Base-by-base conservation (phyloP, 1,140 invertebrate genomes). In the Trachelipus rathkii region DNA sequence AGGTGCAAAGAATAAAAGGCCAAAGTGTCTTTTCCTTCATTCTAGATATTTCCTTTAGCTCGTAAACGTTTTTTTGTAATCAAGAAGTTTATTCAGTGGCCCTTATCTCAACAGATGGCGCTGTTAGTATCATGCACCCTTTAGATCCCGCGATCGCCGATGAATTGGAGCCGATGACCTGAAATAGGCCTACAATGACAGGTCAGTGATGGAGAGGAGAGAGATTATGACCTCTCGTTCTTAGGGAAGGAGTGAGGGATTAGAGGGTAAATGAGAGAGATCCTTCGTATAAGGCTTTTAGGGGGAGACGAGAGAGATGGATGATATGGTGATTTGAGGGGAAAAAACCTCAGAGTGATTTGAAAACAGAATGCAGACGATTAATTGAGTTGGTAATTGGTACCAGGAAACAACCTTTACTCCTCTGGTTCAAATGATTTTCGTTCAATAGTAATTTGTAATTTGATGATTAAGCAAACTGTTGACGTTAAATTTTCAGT, bases 281-380 rank as follows among this genome's bases (percentile, higher is more conserved):
- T n/a, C n/a, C n/a, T n/a, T 9, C 46, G 46, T 10, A 50, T 50
- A 15, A n/a, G 46, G 46, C 15, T 10, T 50, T 50, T 10, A 50
- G 46, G 15, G 15, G 46, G 46, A 50, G 15, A 10, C 46, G 46
- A 50, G 46, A 50, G 15, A n/a, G n/a, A n/a, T n/a, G n/a, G n/a
- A n/a, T n/a, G n/a, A n/a, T n/a, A n/a, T n/a, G n/a, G n/a, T 50
- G 46, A 50, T 50, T 50, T 50, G 46, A 50, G 46, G 46, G 46
- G 46, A 50, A 15, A 50, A 50, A n/a, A n/a, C n/a, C n/a, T n/a
- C n/a, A n/a, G n/a, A n/a, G n/a, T n/a, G n/a, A n/a, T n/a, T n/a
- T n/a, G n/a, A n/a, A n/a, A n/a, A n/a, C n/a, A n/a, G n/a, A n/a
- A n/a, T n/a, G n/a, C n/a, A n/a, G n/a, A n/a, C n/a, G n/a, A n/a